A percentile compares a stretch with the other conserved stretches of the same genome.
phyloP scores from a whole-genome alignment of 2,797 vertebrate species.

The Lindbergichthys nudifrons region DNA sequence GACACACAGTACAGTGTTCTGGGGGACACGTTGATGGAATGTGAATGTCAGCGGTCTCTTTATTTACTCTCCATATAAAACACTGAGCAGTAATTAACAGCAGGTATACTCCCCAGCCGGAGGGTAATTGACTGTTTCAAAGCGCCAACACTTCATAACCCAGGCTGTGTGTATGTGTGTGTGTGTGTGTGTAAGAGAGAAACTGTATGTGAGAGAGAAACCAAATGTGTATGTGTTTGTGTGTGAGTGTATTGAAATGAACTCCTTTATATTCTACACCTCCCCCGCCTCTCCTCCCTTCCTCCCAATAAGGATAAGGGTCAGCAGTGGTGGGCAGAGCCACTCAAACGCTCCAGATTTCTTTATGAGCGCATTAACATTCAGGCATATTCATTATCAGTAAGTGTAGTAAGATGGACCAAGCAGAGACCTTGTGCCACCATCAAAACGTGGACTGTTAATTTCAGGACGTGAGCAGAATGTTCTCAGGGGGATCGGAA shows the following conservation, averaged over 20 bases:
- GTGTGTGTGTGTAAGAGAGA: constrained; percentile 48
- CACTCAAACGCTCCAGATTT: constrained; percentile 93
- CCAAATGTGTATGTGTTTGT: constrained; percentile 52
- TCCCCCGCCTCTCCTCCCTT: constrained; percentile 84
- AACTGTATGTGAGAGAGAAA: constrained; percentile 65
- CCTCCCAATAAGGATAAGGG: constrained; percentile 89
- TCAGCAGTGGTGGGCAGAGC: constrained; percentile 93
- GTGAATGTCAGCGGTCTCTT: constrained; percentile 99
- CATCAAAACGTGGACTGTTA: constrained; percentile 68
- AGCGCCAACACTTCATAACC: constrained; percentile 95
- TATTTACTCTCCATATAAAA: constrained; percentile 99
- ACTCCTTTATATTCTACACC: constrained; percentile 88
- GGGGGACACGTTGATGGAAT: constrained; percentile 96
- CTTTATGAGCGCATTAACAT: constrained; percentile 96
- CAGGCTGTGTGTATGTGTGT: constrained; percentile 73
- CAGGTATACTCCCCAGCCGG: constrained; percentile 94
- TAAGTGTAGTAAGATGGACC: constrained; percentile 85
- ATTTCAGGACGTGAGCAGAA: constrained; percentile 64
- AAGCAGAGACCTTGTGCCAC: constrained; percentile 71
- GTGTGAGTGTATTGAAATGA: constrained; percentile 91
- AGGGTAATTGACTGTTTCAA: constrained; percentile 99
- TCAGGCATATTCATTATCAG: constrained; percentile 96
- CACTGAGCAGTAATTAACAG: constrained; percentile 99
- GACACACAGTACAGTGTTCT: constrained; percentile 85
- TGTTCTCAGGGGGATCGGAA: neutral